phyloP scores from a whole-genome alignment of 2,113 vertebrate species.

The Rhinoptilus africanus region DNA sequence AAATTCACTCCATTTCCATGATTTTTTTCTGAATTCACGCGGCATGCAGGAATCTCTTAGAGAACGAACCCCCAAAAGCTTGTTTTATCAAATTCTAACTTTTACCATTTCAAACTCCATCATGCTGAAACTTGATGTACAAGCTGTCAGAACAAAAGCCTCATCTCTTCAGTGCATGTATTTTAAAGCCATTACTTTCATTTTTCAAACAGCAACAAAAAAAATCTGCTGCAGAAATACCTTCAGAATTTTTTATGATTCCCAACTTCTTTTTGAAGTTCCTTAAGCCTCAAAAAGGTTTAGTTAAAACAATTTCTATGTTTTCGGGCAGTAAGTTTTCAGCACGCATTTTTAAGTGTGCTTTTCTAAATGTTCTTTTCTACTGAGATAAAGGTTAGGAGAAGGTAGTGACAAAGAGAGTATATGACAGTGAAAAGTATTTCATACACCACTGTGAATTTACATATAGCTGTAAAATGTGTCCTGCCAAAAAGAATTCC shows the following conservation, averaged over 20 bases:
- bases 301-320: neutral
- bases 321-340: neutral
- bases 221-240: neutral
- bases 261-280: slow-evolving; percentile 10
- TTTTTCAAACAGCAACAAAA: slow-evolving; percentile 7
- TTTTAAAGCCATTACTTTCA: slow-evolving; percentile 23
- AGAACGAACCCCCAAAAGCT: neutral
- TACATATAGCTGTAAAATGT: slow-evolving; percentile 27
- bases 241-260: neutral
- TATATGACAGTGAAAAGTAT: neutral
- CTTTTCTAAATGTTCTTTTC: slow-evolving; percentile 25
- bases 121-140: slow-evolving; percentile 19
- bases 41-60: neutral
- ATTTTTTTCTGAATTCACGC: neutral
- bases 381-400: neutral
- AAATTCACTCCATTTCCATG: neutral
- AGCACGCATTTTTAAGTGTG: neutral
- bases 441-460: neutral
- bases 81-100: slow-evolving; percentile 31
- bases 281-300: neutral
- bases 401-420: neutral
- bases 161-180: neutral
- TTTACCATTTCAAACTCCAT: slow-evolving; percentile 16
- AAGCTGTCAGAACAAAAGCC: slow-evolving; percentile 32
- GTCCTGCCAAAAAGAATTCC: neutral